Percentiles rank a stretch among this genome's conserved stretches.
Conservation (phyloP, 2,888 invertebrate species). For the Oligia fasciuncula region DNA sequence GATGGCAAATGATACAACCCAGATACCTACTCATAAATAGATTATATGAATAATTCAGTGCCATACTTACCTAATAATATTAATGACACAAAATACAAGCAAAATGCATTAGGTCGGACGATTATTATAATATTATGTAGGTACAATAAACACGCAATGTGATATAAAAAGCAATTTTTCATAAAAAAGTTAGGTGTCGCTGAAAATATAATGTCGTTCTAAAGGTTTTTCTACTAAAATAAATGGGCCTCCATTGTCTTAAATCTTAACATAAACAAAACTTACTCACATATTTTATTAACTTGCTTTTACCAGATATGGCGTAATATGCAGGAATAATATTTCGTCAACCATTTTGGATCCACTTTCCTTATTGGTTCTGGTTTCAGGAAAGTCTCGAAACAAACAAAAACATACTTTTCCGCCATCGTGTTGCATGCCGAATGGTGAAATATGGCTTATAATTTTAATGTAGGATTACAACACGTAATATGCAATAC, state of each 20-base stretch:
- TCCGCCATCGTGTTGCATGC: neutral
- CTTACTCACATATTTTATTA: slow-evolving; percentile 25
- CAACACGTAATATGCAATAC: too few relatives aligned
- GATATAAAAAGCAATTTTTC: slow-evolving; percentile 23
- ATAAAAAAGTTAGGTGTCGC: slow-evolving; percentile 17
- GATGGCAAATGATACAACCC: slow-evolving; percentile 30
- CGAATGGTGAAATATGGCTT: neutral
- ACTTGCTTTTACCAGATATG: slow-evolving; percentile 33
- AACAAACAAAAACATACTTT: neutral
- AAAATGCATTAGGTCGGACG: slow-evolving; percentile 49
- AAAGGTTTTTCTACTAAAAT: slow-evolving; percentile 35
- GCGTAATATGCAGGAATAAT: slow-evolving; percentile 32
- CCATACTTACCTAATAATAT: slow-evolving; percentile 1
- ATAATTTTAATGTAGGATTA: too few relatives aligned
- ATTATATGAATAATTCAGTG: slow-evolving; percentile 13
- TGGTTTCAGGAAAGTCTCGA: slow-evolving; percentile 2
- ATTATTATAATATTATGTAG: slow-evolving; percentile 22
- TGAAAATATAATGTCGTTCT: slow-evolving; percentile 28
- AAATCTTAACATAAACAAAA: slow-evolving; percentile 45
- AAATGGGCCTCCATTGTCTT: slow-evolving; percentile 29
- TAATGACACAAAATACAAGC: slow-evolving; percentile 41
- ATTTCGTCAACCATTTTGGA: slow-evolving; percentile 22
- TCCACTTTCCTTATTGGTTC: slow-evolving; percentile 15
- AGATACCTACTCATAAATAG: slow-evolving; percentile 22
- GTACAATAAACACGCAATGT: slow-evolving; percentile 49